Conservation (phyloP, 2,888 invertebrate species). For the Dasysyrphus albostriatus region DNA sequence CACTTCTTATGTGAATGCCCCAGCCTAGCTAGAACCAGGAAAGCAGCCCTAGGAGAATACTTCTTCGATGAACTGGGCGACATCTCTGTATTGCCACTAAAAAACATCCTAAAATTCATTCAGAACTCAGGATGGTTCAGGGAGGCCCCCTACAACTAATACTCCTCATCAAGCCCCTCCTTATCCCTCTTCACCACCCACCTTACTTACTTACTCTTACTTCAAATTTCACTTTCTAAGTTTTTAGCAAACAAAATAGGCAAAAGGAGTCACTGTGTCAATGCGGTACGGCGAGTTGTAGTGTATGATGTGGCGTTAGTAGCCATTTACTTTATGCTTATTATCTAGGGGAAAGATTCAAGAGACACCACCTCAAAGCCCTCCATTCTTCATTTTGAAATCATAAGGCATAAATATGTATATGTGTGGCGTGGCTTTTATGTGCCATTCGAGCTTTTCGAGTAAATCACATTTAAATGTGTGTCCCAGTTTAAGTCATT, state of each 20-base stretch:
- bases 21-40: too few species aligned
- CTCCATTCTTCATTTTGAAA: conserved; percentile 66
- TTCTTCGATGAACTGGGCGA: too few species aligned
- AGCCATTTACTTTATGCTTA: conserved; percentile 48
- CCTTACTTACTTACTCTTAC: too few species aligned
- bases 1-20: too few species aligned
- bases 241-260: background rate
- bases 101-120: too few species aligned
- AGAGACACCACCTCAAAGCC: conserved; percentile 19
- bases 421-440: conserved; percentile 68
- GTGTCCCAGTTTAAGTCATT: conserved; percentile 70
- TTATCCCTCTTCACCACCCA: too few species aligned
- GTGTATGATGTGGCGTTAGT: conserved; percentile 28
- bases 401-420: conserved; percentile 75
- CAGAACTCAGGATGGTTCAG: too few species aligned
- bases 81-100: too few species aligned
- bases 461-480: conserved; percentile 75
- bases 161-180: too few species aligned
- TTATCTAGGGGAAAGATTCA: conserved; percentile 12
- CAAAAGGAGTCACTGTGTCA: background rate
- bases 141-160: too few species aligned
- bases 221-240: too few species aligned
- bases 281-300: conserved; percentile 4
- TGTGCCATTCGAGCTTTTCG: conserved; percentile 67
- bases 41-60: too few species aligned